Evolutionary conservation across 2,113 vertebrate genomes (phyloP).

Genomic region (Tor tambroides): DNA sequence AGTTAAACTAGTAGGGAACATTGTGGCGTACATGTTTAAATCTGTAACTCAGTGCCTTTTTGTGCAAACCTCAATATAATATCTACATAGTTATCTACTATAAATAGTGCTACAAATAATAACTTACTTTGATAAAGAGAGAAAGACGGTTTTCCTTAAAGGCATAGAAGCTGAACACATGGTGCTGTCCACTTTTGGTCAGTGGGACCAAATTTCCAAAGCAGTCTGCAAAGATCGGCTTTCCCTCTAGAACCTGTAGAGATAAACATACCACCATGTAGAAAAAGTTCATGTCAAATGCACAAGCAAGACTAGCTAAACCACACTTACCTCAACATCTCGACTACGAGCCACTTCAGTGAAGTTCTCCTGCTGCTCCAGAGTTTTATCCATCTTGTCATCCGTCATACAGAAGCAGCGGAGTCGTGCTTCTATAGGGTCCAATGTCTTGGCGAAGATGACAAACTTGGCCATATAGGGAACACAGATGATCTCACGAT

Average conservation of each 20-base stretch:
- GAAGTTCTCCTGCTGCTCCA: conserved; percentile 98
- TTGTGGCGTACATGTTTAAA: not conserved
- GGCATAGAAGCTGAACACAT: conserved; percentile 98
- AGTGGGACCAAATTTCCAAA: conserved; percentile 97
- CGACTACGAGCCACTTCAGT: conserved; percentile 96
- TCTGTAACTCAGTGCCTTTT: not conserved
- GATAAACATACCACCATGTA: not conserved
- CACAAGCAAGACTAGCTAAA: not conserved
- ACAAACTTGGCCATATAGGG: conserved; percentile 99
- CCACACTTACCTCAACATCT: conserved; percentile 88
- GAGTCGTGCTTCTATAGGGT: conserved; percentile 94
- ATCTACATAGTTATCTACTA: not conserved
- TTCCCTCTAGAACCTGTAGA: conserved; percentile 92
- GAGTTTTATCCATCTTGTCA: conserved; percentile 97
- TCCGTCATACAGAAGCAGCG: conserved; percentile 99
- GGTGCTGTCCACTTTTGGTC: conserved; percentile 96
- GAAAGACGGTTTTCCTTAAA: conserved; percentile 98
- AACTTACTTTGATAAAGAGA: conserved; percentile 93
- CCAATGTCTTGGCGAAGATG: conserved; percentile 96
- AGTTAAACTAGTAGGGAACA: not conserved
- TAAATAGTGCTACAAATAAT: not conserved
- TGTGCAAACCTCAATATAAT: not conserved
- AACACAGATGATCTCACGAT: conserved; percentile 97
- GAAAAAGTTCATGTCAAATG: not conserved
- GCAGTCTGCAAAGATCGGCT: conserved; percentile 98